Evolutionary conservation across 2,797 vertebrate genomes (phyloP).

Genomic region (Sandelia bainsii): DNA sequence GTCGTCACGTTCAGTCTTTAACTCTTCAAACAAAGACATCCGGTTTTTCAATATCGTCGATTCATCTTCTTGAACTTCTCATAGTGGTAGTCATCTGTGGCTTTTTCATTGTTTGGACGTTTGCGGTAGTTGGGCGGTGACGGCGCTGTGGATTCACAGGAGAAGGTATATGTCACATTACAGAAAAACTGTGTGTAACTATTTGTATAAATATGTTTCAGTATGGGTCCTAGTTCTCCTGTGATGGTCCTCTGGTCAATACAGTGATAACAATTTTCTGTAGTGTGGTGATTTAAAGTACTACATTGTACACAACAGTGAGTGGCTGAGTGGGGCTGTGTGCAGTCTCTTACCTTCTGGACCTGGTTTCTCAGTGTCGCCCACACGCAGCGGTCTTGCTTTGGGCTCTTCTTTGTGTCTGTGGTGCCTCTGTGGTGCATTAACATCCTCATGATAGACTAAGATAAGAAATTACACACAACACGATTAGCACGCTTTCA

Average conservation of each 20-base stretch:
- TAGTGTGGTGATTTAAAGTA: background rate
- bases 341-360: slow-evolving; percentile 87
- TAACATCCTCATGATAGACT: slow-evolving; percentile 97
- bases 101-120: slow-evolving; percentile 96
- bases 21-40: background rate
- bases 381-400: slow-evolving; percentile 93
- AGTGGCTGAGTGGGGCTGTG: background rate
- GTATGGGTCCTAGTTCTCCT: background rate
- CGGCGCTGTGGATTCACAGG: slow-evolving; percentile 56
- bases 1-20: background rate
- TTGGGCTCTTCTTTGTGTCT: slow-evolving; percentile 94
- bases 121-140: slow-evolving; percentile 92
- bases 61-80: slow-evolving; percentile 99
- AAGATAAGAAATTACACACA: slow-evolving; percentile 33
- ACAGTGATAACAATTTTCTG: background rate
- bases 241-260: background rate
- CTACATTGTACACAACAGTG: background rate
- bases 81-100: slow-evolving; percentile 98
- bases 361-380: slow-evolving; percentile 95
- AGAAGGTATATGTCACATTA: background rate
- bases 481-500: slow-evolving; percentile 11
- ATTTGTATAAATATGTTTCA: background rate
- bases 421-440: slow-evolving; percentile 92
- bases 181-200: background rate
- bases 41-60: slow-evolving; percentile 87